Percentiles rank a stretch among this genome's conserved stretches.
Conservation (phyloP, 2,113 vertebrate species). For the Monarcha castaneiventris region DNA sequence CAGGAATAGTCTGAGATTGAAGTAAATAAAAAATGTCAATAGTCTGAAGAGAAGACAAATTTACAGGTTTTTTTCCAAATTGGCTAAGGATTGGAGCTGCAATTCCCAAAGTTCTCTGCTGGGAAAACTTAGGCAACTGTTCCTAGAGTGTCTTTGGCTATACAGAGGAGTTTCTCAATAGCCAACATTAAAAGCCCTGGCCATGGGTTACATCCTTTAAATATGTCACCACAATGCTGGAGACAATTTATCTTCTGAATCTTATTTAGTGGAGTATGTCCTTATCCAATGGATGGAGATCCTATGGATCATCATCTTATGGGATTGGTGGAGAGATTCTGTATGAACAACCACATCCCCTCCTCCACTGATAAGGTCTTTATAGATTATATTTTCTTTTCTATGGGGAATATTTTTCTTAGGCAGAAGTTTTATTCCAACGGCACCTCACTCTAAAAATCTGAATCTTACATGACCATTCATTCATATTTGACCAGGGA, state of each 20-base stretch:
- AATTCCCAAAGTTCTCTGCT: neutral
- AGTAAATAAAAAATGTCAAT: too few relatives aligned
- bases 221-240: neutral
- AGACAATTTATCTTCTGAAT: neutral
- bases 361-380: neutral
- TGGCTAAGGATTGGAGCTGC: neutral
- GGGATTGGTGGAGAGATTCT: neutral
- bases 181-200: neutral
- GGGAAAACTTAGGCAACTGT: neutral
- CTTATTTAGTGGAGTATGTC: neutral
- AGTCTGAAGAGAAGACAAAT: neutral
- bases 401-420: neutral
- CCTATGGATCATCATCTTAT: neutral
- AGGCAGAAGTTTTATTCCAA: neutral
- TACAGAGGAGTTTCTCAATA: neutral
- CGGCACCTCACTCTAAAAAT: neutral
- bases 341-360: neutral
- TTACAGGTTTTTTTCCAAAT: rapidly evolving
- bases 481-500: neutral
- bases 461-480: neutral
- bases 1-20: neutral
- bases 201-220: neutral
- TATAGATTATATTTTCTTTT: neutral
- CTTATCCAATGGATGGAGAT: neutral
- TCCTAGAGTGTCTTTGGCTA: neutral